Conservation (phyloP, 2,797 vertebrate genomes). For the Sciurus carolinensis region DNA sequence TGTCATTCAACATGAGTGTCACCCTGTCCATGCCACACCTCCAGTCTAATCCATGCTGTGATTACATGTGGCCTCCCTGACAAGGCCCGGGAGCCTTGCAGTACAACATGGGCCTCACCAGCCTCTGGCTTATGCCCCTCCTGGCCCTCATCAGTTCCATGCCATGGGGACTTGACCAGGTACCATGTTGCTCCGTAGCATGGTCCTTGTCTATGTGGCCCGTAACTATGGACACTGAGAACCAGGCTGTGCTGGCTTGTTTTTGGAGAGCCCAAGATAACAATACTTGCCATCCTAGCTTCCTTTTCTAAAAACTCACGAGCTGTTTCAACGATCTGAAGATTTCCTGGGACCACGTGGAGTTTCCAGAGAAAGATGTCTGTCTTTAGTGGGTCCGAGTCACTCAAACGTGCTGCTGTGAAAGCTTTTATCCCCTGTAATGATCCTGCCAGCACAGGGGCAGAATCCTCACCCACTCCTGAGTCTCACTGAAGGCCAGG, state of each 20-base stretch:
- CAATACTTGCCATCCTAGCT: neutral
- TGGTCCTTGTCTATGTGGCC: rapidly evolving
- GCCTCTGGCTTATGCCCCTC: too few species aligned
- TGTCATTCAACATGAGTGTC: too few species aligned
- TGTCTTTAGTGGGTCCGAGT: neutral
- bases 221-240: rapidly evolving
- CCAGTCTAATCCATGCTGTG: neutral
- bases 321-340: neutral
- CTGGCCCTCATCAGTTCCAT: neutral
- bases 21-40: rapidly evolving
- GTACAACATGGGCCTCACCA: rapidly evolving
- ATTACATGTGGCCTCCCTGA: rapidly evolving
- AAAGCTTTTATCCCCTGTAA: neutral
- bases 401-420: too few species aligned
- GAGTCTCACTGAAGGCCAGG: rapidly evolving
- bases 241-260: rapidly evolving
- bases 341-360: neutral
- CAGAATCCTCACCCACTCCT: rapidly evolving
- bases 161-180: neutral
- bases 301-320: neutral
- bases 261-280: neutral
- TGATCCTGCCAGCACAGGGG: neutral
- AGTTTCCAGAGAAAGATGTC: neutral
- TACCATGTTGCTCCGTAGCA: rapidly evolving
- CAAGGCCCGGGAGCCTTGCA: neutral